Evolutionary conservation across 64 coral and sea anemone species (phyloP), one percentile per base, ranked within the genome.

Genomic region (Platygyra sinensis): DNA sequence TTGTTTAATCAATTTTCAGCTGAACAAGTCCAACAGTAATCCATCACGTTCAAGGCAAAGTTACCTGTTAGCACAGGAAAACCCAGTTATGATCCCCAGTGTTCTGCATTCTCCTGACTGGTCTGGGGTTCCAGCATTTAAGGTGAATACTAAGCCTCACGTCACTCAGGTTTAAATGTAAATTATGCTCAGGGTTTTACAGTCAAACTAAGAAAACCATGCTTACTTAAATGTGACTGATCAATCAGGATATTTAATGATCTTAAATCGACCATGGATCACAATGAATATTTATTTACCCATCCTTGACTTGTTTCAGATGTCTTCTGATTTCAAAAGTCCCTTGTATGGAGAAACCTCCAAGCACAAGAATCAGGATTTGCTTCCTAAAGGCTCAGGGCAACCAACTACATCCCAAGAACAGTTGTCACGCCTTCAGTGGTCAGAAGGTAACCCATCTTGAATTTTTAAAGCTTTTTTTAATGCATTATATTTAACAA

Each of bases 61-160:
- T 33, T 67, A 83, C 80, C 5, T 50, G 4, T 29, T 83, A 20
- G 80, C 80, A 24, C 80, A 83, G 12, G 80, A 83, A 83, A 67
- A 50, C 19, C 80, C 61, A 9, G 22, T 83, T 33, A 67, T 62
- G 31, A 22, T 67, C 20, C 62, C 80, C 25, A 67, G 60, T 36
- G 27, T 69, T 69, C 18, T 83, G 3, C 60, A 13, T 32, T 42
- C 80, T 3, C 30, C 30, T 36, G 80, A 83, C 60, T 83, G 80
- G 80, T 83, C 80, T 49, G 80, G 80, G 29, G 80, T 83, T 32
- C 80, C 80, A 42, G 32, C 80, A 67, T 65, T 65, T 4, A 83
- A 65, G 62, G 80, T 83, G 39, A 69, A 27, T 69, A 27, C 8
- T 27, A 27, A 57, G 54, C 54, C 54, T 13, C 15, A 57, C 15